Conservation (phyloP, 1,140 invertebrate species). For the Saccostrea glomerata region DNA sequence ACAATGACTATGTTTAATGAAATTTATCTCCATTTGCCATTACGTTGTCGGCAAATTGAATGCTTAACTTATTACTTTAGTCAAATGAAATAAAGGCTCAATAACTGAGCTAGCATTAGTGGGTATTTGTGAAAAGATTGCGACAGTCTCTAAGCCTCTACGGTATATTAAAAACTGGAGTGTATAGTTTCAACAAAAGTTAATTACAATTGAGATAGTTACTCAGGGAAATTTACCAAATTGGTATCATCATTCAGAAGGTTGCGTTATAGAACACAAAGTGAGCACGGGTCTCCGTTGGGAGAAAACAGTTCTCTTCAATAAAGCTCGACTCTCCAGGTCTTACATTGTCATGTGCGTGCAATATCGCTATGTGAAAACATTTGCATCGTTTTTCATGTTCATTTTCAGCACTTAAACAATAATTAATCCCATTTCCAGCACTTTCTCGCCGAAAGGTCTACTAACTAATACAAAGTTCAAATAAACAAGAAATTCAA, state of each 20-base stretch:
- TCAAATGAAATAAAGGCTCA: conserved; percentile 11
- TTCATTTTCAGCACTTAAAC: conserved; percentile 45
- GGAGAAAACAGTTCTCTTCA: conserved; percentile 22
- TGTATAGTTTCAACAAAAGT: conserved; percentile 20
- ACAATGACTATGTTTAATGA: conserved; percentile 6
- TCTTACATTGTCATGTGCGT: conserved; percentile 23
- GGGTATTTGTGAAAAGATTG: conserved; percentile 24
- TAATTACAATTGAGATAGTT: conserved; percentile 38
- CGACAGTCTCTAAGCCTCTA: not conserved
- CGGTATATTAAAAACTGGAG: conserved; percentile 27
- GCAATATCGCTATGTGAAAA: conserved; percentile 14
- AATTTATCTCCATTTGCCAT: conserved; percentile 28
- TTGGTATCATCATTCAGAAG: conserved; percentile 43
- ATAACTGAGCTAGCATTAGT: not conserved
- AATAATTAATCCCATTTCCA: conserved; percentile 48
- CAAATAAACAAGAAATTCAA: conserved; percentile 39
- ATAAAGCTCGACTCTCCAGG: not conserved
- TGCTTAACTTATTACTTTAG: conserved; percentile 2
- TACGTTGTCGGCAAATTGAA: not conserved
- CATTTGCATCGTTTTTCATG: conserved; percentile 37
- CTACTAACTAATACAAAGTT: conserved; percentile 28
- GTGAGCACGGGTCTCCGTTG: not conserved
- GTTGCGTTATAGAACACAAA: conserved; percentile 1
- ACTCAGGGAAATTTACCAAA: conserved; percentile 48
- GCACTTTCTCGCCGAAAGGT: conserved; percentile 36